Base-by-base conservation (phyloP, 2,888 invertebrate genomes). In the Limenitis camilla region DNA sequence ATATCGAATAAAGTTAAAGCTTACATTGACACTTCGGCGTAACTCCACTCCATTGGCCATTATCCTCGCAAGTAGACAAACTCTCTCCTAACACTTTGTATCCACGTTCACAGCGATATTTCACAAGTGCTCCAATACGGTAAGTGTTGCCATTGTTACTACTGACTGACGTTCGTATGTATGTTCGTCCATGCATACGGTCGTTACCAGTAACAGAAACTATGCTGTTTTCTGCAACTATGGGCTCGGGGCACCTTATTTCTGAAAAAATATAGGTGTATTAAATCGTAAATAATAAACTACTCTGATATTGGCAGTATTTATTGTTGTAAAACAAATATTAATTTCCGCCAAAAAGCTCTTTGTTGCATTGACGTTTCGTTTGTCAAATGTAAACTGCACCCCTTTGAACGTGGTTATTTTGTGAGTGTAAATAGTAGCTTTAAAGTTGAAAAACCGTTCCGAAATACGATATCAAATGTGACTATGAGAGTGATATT, bases 181-280 rank as follows among this genome's bases (percentile, higher is more conserved):
- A 81, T 0, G 96, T 95, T 29, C 95, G 89, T 0, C 95, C 95
- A 69, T 96, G 95, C 90, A 94, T 93, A 46, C 97, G 89, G 73
- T 97, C 97, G 72, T 96, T 97, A 47, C 96, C 95, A 0, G 96
- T 96, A 32, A 96, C 94, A 0, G 96, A 95, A 0, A 96, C 89
- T 27, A 96, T 94, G 59, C 96, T 94, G 73, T 96, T 95, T 30
- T 93, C 92, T 0, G 96, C 94, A 30, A 95, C 85, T 3, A 92
- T 82, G 0, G 97, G 96, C 66, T 96, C 96, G 0, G 93, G 89
- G 68, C 97, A 97, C 49, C 96, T 91, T 61, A 96, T 95, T 87
- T 96, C 96, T 95, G 76, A 35, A 48, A 41, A 33, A 11, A 9
- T 36, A 11, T 9, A 40, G 11, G 19, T 30, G n/a, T 19, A 2